These are phyloP conservation scores for Lepidostoma basale DNA, from an alignment of 1,140 invertebrate species.

Conservation along the genomic window DNA sequence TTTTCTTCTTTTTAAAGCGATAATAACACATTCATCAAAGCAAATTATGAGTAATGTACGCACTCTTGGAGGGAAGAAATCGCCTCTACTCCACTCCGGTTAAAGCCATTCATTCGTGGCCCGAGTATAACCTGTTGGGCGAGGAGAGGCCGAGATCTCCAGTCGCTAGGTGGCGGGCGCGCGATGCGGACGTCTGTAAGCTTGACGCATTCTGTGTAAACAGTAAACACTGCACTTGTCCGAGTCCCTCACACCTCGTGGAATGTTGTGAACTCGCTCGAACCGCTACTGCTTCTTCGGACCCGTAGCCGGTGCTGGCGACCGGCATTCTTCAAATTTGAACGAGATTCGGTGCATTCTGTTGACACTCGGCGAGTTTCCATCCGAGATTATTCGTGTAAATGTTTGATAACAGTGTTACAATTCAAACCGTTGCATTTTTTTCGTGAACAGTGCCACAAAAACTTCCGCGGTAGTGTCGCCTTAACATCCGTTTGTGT, in stretches of 20 bases:
- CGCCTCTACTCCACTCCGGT: not conserved
- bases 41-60: not conserved
- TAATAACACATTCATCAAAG: not conserved
- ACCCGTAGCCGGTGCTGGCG: slow-evolving; percentile 3
- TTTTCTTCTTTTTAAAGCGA: too few species aligned
- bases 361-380: not conserved
- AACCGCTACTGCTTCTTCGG: not conserved
- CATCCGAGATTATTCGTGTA: not conserved
- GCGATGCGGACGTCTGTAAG: slow-evolving; percentile 2
- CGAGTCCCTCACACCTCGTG: slow-evolving; percentile 6
- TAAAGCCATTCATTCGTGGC: slow-evolving; percentile 6
- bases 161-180: slow-evolving; percentile 28
- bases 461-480: too few species aligned
- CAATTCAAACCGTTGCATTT: too few species aligned
- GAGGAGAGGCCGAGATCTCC: not conserved
- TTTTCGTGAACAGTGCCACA: too few species aligned
- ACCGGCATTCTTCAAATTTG: not conserved
- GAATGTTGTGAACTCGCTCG: slow-evolving; percentile 2
- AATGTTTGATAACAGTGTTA: slow-evolving; percentile 16
- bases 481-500: too few species aligned
- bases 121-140: slow-evolving; percentile 8
- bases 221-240: slow-evolving; percentile 23
- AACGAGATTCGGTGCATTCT: not conserved
- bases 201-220: not conserved
- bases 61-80: not conserved